These are phyloP conservation scores for Platycercus adscitus DNA, from an alignment of 2,113 vertebrate genomes.

Conservation along the genomic window DNA sequence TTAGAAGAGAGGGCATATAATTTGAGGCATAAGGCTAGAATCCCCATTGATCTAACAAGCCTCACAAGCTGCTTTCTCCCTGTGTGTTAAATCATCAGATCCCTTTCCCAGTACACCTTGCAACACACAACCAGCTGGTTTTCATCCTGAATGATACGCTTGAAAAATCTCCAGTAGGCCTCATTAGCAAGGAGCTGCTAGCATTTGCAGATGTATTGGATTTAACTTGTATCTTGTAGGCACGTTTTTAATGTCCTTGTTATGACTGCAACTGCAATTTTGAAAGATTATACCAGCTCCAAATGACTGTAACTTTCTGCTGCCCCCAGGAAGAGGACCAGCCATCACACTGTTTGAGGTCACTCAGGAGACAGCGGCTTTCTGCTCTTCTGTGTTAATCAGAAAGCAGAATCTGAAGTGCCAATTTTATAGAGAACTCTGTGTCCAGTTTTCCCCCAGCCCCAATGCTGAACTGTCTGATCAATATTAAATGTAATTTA, in stretches of 20 bases:
- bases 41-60: neutral
- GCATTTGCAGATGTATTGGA: neutral
- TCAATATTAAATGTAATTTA: slow-evolving; percentile 82
- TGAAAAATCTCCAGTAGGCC: slow-evolving; percentile 12
- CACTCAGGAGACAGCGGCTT: slow-evolving; percentile 28
- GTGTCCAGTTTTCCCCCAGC: slow-evolving; percentile 71
- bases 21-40: neutral
- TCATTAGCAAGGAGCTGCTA: slow-evolving; percentile 34
- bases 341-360: slow-evolving; percentile 9
- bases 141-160: neutral
- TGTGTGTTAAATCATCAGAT: neutral
- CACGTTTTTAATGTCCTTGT: neutral
- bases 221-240: neutral
- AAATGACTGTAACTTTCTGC: slow-evolving; percentile 15
- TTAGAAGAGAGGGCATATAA: neutral
- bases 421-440: slow-evolving; percentile 62
- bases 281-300: slow-evolving; percentile 10
- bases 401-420: slow-evolving; percentile 58
- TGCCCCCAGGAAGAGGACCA: neutral
- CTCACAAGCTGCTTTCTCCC: neutral
- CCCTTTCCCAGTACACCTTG: neutral
- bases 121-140: neutral
- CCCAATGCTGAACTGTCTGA: slow-evolving; percentile 68
- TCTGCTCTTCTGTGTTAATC: slow-evolving; percentile 70
- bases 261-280: neutral